Evolutionary conservation across 2,888 invertebrate species (phyloP).

Genomic region (Psylliodes chrysocephalus): DNA sequence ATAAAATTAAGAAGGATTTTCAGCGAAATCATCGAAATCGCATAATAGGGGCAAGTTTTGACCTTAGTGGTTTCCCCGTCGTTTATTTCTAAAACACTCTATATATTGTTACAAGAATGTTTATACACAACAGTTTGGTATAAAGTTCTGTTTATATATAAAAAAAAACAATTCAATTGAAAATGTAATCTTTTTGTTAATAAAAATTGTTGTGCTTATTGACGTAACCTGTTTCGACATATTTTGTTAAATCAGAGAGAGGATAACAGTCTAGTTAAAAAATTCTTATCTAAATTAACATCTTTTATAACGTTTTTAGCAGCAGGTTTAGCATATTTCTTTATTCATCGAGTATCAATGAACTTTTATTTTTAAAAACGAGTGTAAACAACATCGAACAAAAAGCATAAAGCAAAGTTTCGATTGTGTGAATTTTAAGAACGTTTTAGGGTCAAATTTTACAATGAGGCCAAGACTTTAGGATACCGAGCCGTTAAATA

Average conservation of each 20-base stretch:
- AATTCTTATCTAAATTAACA: constrained; percentile 10
- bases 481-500: not conserved
- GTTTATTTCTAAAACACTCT: too few species aligned
- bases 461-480: not conserved
- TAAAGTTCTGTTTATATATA: too few species aligned
- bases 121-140: too few species aligned
- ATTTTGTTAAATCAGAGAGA: constrained; percentile 4
- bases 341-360: constrained; percentile 41
- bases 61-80: too few species aligned
- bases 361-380: constrained; percentile 40
- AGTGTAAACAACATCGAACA: constrained; percentile 40
- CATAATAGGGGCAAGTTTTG: too few species aligned
- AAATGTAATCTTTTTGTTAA: too few species aligned
- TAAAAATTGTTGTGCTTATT: not conserved
- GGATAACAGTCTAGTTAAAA: constrained; percentile 9
- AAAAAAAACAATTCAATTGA: too few species aligned
- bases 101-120: too few species aligned
- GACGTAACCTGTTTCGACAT: constrained; percentile 5
- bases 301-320: constrained; percentile 16
- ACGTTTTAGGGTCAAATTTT: constrained; percentile 22
- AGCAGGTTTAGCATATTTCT: constrained; percentile 35
- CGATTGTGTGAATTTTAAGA: constrained; percentile 25
- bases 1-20: too few species aligned
- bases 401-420: constrained; percentile 35
- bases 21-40: too few species aligned